A percentile compares a stretch with the other conserved stretches of the same genome.
phyloP scores from a whole-genome alignment of 2,888 invertebrate species.

The Amiota minor region DNA sequence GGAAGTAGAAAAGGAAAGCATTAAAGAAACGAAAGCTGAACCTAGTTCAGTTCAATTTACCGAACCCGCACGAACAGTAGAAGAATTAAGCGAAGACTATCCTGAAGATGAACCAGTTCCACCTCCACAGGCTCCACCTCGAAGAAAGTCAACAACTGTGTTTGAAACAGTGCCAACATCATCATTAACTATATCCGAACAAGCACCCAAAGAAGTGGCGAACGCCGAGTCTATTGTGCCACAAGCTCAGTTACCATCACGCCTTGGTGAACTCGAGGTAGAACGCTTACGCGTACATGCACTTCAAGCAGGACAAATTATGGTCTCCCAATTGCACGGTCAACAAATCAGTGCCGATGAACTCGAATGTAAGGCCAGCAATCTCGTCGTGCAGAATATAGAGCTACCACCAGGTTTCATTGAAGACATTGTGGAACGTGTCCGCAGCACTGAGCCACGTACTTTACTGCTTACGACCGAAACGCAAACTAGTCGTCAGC shows the following conservation, averaged over 20 bases:
- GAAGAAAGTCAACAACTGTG: constrained; percentile 66
- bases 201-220: constrained; percentile 43
- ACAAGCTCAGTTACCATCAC: constrained; percentile 51
- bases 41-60: neutral
- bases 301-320: constrained; percentile 84
- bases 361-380: constrained; percentile 81
- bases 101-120: constrained; percentile 40
- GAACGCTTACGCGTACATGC: constrained; percentile 85
- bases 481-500: constrained; percentile 70
- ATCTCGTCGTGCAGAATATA: constrained; percentile 80
- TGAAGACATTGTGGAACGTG: constrained; percentile 78
- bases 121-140: constrained; percentile 64
- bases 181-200: constrained; percentile 47
- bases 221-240: constrained; percentile 46
- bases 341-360: constrained; percentile 82
- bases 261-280: constrained; percentile 83
- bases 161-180: constrained; percentile 49
- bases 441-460: constrained; percentile 68
- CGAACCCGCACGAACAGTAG: neutral
- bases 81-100: neutral
- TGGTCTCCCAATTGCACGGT: constrained; percentile 87
- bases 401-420: constrained; percentile 81
- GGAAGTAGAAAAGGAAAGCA: neutral
- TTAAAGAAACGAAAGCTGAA: neutral
- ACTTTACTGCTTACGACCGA: constrained; percentile 69